These are phyloP conservation scores for Anthopleura sola DNA, from an alignment of 64 coral and sea anemone genomes.

Conservation along the genomic window DNA sequence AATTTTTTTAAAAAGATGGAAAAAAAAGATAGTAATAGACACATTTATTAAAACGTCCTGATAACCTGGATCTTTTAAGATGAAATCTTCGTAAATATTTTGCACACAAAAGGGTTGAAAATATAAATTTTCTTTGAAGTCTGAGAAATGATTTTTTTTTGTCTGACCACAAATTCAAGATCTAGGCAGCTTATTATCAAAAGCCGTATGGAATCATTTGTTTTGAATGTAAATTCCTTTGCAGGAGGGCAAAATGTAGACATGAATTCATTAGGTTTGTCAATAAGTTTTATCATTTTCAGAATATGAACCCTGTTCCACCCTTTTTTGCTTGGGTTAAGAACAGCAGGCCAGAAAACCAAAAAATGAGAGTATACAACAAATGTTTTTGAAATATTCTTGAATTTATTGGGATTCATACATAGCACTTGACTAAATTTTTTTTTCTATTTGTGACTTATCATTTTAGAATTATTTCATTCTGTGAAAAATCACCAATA, in stretches of 20 bases:
- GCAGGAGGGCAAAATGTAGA: not conserved
- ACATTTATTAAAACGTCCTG: too few species aligned
- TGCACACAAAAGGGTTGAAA: not conserved
- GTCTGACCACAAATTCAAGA: not conserved
- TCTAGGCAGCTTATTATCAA: not conserved
- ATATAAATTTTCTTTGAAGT: not conserved
- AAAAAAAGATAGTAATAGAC: not conserved
- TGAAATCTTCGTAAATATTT: not conserved
- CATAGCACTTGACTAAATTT: too few species aligned
- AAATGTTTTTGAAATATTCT: too few species aligned
- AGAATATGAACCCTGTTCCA: not conserved
- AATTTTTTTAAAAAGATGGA: not conserved
- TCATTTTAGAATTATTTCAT: not conserved
- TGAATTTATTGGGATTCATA: too few species aligned
- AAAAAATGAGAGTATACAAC: not conserved
- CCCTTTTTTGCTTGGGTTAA: not conserved
- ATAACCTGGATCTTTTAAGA: too few species aligned
- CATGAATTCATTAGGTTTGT: not conserved
- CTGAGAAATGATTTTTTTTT: not conserved
- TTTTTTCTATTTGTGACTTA: too few species aligned
- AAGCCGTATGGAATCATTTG: not conserved
- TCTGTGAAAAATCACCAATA: not conserved
- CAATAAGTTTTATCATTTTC: not conserved
- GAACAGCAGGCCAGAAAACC: not conserved
- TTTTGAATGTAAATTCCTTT: slow-evolving; percentile 19